Evolutionary conservation across 1,140 invertebrate genomes (phyloP), one percentile per base, ranked within the genome.

Genomic region (Ectropis grisescens): DNA sequence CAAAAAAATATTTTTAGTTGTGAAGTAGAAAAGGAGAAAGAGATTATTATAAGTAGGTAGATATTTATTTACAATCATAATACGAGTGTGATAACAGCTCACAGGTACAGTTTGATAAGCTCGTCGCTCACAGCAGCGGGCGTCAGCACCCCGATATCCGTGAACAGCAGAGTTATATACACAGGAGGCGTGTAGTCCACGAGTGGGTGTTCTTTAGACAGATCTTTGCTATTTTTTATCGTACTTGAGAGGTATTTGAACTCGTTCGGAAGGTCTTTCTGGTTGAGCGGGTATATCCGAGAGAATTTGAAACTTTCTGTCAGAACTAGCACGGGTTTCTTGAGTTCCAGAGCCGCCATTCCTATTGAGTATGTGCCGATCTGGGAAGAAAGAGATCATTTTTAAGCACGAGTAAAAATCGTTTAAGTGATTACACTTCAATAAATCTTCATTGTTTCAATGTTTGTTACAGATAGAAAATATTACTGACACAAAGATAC

Each of bases 251-350:
- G 56, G 49, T 80, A 82, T 71, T 96, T 95, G 64, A 96, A 96
- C 62, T 96, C 90, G 51, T 93, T 87, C 0, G 96, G 96, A 33
- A 98, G 62, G 83, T 98, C 95, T 33, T 87, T 74, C 74, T 99
- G 96, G 83, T 96, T 97, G 2, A 99, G 78, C 8, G 97, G 97
- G 84, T 93, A 99, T 29, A 96, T 84, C 44, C 96, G 85, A 0
- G 94, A 90, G 83, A 99, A 99, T 84, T 99, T 99, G 62, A 98
- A 98, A 72, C 95, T 98, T 80, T 99, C 98, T 0, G 95, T 92
- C 2, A 98, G 80, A 0, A 98, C 96, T 72, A 97, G 99, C 31
- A 98, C 90, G 13, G 96, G 95, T 75, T 98, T 98, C 51, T 98
- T 97, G 65, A 97, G 88, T 75, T 93, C 90, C 57, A 91, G 89